Conservation (phyloP, 2,888 invertebrate species). For the Brachyopa scutellaris region DNA sequence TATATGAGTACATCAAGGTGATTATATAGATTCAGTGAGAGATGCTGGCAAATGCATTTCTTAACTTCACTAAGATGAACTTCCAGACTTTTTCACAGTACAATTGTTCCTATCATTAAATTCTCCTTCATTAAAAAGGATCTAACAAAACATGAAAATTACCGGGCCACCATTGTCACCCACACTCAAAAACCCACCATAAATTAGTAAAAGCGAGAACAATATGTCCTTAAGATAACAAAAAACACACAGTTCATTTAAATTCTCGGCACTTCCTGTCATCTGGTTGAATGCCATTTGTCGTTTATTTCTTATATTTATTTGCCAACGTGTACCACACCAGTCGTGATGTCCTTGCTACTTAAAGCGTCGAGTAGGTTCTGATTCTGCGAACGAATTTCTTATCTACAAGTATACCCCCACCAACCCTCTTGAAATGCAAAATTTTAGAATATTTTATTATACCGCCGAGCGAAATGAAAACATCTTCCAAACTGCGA, state of each 20-base stretch:
- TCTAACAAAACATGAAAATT: too few species aligned
- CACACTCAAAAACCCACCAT: too few species aligned
- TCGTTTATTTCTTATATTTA: constrained; percentile 30
- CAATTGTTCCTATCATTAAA: too few species aligned
- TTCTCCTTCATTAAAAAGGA: too few species aligned
- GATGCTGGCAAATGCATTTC: too few species aligned
- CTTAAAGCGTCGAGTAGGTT: not conserved
- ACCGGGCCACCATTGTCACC: too few species aligned
- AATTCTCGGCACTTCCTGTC: constrained; percentile 48
- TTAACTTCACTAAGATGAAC: too few species aligned
- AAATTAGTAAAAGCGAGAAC: not conserved
- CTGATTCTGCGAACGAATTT: constrained; percentile 22
- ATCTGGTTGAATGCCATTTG: constrained; percentile 51
- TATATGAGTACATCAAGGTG: too few species aligned
- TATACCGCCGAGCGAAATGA: constrained; percentile 45
- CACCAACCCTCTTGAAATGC: not conserved
- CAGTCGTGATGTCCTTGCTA: constrained; percentile 4
- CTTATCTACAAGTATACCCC: constrained; percentile 41
- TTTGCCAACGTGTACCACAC: not conserved
- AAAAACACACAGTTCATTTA: constrained; percentile 40
- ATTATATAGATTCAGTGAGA: too few species aligned
- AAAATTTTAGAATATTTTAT: constrained; percentile 54
- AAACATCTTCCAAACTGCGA: constrained; percentile 66
- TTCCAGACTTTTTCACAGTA: too few species aligned
- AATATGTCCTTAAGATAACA: constrained; percentile 27